These are phyloP conservation scores for Xanthorhoe designata DNA, from an alignment of 2,888 invertebrate genomes.

Conservation along the genomic window DNA sequence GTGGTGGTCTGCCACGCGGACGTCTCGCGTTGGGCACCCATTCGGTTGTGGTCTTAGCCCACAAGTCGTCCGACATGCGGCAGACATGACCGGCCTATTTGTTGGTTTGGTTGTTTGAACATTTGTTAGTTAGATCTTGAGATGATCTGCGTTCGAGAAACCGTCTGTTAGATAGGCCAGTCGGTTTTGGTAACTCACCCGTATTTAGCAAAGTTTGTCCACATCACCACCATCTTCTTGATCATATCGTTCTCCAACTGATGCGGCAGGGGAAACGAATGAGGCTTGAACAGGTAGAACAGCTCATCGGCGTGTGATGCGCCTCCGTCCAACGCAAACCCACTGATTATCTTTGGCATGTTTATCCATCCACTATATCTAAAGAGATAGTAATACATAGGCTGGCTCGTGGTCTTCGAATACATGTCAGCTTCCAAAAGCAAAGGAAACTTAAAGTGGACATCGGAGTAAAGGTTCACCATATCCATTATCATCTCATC, in stretches of 20 bases:
- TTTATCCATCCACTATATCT: conserved; percentile 73
- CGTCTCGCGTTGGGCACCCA: too few species aligned
- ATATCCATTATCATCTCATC: conserved; percentile 74
- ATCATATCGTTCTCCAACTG: conserved; percentile 67
- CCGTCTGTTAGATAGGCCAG: too few species aligned
- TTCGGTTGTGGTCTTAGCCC: too few species aligned
- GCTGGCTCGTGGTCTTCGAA: conserved; percentile 64
- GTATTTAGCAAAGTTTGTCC: conserved; percentile 81
- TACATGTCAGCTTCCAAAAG: conserved; percentile 71
- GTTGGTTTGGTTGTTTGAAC: too few species aligned
- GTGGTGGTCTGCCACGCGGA: too few species aligned
- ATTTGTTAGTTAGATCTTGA: too few species aligned
- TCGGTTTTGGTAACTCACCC: conserved; percentile 51
- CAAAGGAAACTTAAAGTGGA: conserved; percentile 74
- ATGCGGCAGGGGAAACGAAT: conserved; percentile 69
- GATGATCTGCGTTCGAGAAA: too few species aligned
- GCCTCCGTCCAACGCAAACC: conserved; percentile 59
- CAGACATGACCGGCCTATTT: too few species aligned
- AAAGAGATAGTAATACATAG: conserved; percentile 76
- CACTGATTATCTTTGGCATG: conserved; percentile 71
- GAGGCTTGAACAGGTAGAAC: conserved; percentile 77
- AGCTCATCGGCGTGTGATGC: conserved; percentile 79
- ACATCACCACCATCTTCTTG: conserved; percentile 70
- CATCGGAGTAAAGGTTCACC: conserved; percentile 76
- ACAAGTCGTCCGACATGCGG: too few species aligned